Percentiles rank a stretch among this genome's conserved stretches.
phyloP scores from a whole-genome alignment of 1,140 invertebrate species.

The Theocolax elegans region DNA sequence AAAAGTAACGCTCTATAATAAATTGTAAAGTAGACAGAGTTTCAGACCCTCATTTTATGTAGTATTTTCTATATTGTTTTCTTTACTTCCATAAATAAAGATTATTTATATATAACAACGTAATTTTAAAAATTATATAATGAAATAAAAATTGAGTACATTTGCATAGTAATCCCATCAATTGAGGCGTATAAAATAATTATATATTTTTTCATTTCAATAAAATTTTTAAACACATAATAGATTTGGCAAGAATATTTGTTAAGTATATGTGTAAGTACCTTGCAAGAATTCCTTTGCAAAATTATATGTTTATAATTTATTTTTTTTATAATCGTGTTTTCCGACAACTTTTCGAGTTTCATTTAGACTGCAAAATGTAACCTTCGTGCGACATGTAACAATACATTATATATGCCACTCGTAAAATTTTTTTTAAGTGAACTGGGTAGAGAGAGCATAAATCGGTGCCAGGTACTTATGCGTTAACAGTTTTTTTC shows the following conservation, averaged over 20 bases:
- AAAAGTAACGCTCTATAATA: too few species aligned
- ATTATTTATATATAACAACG: constrained; percentile 16
- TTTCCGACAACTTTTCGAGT: too few species aligned
- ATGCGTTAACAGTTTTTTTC: constrained; percentile 57
- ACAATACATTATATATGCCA: constrained; percentile 55
- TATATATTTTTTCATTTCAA: background rate
- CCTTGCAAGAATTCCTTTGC: background rate
- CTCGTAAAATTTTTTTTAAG: constrained; percentile 52
- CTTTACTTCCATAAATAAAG: constrained; percentile 16
- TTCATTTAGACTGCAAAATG: constrained; percentile 50
- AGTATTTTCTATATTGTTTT: constrained; percentile 16
- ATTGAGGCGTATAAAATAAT: background rate
- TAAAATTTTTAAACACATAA: background rate
- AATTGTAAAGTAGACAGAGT: constrained; percentile 12
- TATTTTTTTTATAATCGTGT: too few species aligned
- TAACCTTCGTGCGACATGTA: constrained; percentile 52
- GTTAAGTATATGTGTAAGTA: background rate
- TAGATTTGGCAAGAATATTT: constrained; percentile 4
- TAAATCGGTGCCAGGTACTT: constrained; percentile 61
- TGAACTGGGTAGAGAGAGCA: constrained; percentile 58
- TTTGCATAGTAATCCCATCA: too few species aligned
- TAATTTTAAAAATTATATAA: constrained; percentile 11
- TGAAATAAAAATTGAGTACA: background rate
- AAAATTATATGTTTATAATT: too few species aligned
- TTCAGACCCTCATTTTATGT: constrained; percentile 23